Percentiles rank a stretch among this genome's conserved stretches.
These are phyloP conservation scores for Punctoribates punctum DNA, from an alignment of 2,888 invertebrate genomes.

Conservation along the genomic window DNA sequence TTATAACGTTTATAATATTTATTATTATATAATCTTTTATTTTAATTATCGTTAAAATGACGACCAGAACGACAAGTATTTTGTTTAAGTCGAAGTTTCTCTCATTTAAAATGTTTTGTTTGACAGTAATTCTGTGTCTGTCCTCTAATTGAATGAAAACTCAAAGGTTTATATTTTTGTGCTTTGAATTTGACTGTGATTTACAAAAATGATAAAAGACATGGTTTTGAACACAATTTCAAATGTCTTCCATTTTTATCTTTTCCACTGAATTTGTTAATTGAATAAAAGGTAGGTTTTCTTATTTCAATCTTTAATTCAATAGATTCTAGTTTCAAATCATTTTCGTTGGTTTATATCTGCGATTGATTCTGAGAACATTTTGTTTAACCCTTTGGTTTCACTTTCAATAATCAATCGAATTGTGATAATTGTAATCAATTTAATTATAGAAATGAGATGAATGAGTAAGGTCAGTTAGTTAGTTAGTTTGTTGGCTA, in stretches of 20 bases:
- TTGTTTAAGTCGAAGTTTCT: conserved; percentile 25
- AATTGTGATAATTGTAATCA: too few species aligned
- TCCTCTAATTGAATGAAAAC: conserved; percentile 24
- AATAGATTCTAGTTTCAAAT: too few species aligned
- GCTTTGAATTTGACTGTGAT: conserved; percentile 34
- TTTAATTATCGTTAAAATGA: background rate
- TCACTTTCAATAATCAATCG: too few species aligned
- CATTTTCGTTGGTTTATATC: too few species aligned
- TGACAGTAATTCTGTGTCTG: background rate
- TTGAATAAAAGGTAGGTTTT: background rate
- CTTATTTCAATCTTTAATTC: too few species aligned
- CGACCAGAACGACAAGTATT: conserved; percentile 17
- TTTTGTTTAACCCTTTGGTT: too few species aligned
- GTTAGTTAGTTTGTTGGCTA: too few species aligned
- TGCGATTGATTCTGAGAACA: too few species aligned
- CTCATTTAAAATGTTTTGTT: conserved; percentile 24
- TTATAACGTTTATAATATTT: conserved; percentile 18
- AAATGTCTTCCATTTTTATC: background rate
- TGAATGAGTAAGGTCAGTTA: too few species aligned
- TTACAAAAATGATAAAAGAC: conserved; percentile 26
- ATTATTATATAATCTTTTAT: background rate
- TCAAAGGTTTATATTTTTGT: conserved; percentile 34
- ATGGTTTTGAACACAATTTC: conserved; percentile 17
- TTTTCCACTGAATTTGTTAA: background rate
- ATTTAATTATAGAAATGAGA: too few species aligned